These are phyloP conservation scores for Camponotus fellah DNA, from an alignment of 2,888 invertebrate species.

Conservation along the genomic window DNA sequence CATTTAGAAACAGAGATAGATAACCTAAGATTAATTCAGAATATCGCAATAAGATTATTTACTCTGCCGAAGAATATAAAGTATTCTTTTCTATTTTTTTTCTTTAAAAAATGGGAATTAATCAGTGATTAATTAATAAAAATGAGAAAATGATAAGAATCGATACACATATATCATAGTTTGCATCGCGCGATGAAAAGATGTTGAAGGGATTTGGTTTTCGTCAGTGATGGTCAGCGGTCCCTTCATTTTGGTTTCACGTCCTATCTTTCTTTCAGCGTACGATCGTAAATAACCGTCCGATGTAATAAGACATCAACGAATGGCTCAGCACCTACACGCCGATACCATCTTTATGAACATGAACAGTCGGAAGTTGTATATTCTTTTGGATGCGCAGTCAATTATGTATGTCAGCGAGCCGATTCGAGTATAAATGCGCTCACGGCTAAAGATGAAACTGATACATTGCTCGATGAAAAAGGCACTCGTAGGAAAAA, in stretches of 20 bases:
- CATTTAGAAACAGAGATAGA: background rate
- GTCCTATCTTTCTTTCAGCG: slow-evolving; percentile 41
- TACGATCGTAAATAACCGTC: slow-evolving; percentile 81
- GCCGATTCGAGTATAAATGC: background rate
- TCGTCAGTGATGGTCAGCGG: slow-evolving; percentile 28
- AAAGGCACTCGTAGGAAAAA: slow-evolving; percentile 1
- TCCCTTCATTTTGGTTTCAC: slow-evolving; percentile 29
- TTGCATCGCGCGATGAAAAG: slow-evolving; percentile 19
- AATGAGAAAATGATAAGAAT: background rate
- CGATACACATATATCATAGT: background rate
- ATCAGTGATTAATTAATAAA: background rate
- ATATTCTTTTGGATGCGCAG: slow-evolving; percentile 65
- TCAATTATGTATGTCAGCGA: background rate
- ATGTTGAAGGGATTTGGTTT: slow-evolving; percentile 14
- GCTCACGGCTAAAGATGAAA: background rate
- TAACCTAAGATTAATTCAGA: background rate
- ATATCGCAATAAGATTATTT: background rate
- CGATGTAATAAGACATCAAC: slow-evolving; percentile 83
- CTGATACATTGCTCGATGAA: slow-evolving; percentile 7
- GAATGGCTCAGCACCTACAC: slow-evolving; percentile 80
- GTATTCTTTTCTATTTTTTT: background rate
- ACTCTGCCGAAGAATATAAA: no score
- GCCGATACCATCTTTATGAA: slow-evolving; percentile 81
- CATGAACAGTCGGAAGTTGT: slow-evolving; percentile 80
- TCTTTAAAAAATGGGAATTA: background rate